Conservation (phyloP, 2,797 vertebrate species). For the Lutjanus campechanus region DNA sequence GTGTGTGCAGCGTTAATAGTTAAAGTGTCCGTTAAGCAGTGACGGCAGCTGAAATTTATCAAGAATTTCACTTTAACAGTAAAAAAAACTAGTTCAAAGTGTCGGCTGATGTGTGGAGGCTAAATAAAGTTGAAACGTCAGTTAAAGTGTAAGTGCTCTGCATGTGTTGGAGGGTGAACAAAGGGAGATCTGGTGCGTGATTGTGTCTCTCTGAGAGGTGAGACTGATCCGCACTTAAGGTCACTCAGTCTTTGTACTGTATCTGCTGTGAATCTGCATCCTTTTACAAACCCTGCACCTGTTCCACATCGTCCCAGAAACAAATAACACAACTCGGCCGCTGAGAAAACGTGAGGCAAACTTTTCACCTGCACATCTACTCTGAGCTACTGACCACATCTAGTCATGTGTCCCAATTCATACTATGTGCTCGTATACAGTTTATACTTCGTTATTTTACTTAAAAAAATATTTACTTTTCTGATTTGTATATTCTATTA, state of each 20-base stretch:
- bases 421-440: not conserved
- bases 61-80: not conserved
- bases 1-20: not conserved
- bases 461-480: not conserved
- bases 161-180: not conserved
- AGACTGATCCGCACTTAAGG: not conserved
- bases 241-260: not conserved
- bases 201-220: not conserved
- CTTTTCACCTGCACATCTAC: not conserved
- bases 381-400: no score
- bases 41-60: not conserved
- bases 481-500: no score
- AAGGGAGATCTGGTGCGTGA: not conserved
- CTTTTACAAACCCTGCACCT: constrained; percentile 22
- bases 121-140: not conserved
- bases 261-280: constrained; percentile 3
- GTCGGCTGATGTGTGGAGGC: not conserved
- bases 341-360: not conserved
- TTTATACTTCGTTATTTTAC: not conserved
- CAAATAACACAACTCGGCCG: constrained; percentile 17
- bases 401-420: not conserved
- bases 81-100: not conserved
- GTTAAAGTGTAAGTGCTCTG: not conserved
- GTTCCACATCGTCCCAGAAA: not conserved
- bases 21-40: not conserved